Base-by-base conservation (phyloP, 2,888 invertebrate genomes). In the Camponotus fellah region DNA sequence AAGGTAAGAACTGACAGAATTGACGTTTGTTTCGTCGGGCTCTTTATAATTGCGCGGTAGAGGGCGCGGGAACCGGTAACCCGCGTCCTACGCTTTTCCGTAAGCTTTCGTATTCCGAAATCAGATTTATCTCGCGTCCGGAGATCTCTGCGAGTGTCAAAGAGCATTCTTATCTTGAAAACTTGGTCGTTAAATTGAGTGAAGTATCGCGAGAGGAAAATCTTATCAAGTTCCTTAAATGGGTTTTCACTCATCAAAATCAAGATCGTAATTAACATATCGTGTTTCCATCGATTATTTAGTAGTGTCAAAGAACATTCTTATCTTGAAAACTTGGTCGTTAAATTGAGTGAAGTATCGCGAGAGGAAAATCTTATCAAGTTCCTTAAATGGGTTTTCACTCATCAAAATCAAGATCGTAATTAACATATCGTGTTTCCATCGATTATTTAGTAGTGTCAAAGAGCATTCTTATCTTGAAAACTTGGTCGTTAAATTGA, bases 1-100 rank as follows among this genome's bases (percentile, higher is more conserved):
- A 87, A 87, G 87, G 82, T 85, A 87, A 84, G 86, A 60, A 79
- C 74, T 40, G 40, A 14, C 64, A 74, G 34, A 56, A 68, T 84
- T 83, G 64, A 69, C 49, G 34, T 34, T 46, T 26, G 9, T 5
- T 12, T 43, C 12, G 46, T n/a, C 46, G n/a, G n/a, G 17, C 49
- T 6, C 37, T 37, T 5, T 6, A 49, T 49, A 46, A 75, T 26
- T 49, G 53, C 53, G 46, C 75, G 65, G 46, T 8, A 53, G 53
- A 6, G 53, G n/a, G 2, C 32, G 32, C 43, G 43, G 56, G 56
- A 37, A 26, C 43, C 14, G 6, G 37, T 37, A 26, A 26, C 6
- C 34, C 5, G n/a, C 34, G 60, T 17, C n/a, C 9, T 46, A 10
- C 53, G 0, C 9, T n/a, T n/a, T n/a, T 1, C 43, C 74, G 49